Evolutionary conservation across 2,888 invertebrate species (phyloP).

Genomic region (Phengaris arion): DNA sequence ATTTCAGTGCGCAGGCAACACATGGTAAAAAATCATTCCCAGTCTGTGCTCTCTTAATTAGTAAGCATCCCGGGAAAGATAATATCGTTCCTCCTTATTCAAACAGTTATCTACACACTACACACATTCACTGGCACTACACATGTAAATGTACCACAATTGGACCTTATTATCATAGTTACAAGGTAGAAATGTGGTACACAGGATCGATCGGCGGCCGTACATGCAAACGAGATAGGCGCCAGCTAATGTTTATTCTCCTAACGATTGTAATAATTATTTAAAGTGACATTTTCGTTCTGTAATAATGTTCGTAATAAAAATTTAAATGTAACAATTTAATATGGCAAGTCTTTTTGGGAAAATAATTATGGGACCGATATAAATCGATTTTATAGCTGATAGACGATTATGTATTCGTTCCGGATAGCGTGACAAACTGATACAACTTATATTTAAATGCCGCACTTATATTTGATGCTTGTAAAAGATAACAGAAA

Average conservation of each 20-base stretch:
- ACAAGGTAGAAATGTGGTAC: slow-evolving; percentile 43
- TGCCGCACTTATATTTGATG: background rate
- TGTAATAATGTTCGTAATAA: slow-evolving; percentile 45
- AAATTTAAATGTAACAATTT: slow-evolving; percentile 49
- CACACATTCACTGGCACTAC: too few species aligned
- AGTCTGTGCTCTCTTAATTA: slow-evolving; percentile 62
- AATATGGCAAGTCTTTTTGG: slow-evolving; percentile 38
- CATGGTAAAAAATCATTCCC: background rate
- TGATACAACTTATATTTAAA: background rate
- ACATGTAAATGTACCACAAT: slow-evolving; percentile 8
- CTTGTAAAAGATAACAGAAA: background rate
- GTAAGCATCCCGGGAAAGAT: slow-evolving; percentile 68
- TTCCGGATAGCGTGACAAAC: background rate
- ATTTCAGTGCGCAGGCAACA: background rate
- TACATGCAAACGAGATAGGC: slow-evolving; percentile 60
- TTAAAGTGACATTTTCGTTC: slow-evolving; percentile 77
- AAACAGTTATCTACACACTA: slow-evolving; percentile 44
- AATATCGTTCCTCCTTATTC: slow-evolving; percentile 64
- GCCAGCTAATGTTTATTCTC: slow-evolving; percentile 72
- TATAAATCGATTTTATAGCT: slow-evolving; percentile 13
- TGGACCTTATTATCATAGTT: background rate
- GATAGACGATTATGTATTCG: background rate
- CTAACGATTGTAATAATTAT: slow-evolving; percentile 76
- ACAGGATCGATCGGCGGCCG: slow-evolving; percentile 35
- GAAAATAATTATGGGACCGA: slow-evolving; percentile 16